A percentile compares a stretch with the other conserved stretches of the same genome.
Conservation (phyloP, 2,113 vertebrate species). For the Pithys albifrons region DNA sequence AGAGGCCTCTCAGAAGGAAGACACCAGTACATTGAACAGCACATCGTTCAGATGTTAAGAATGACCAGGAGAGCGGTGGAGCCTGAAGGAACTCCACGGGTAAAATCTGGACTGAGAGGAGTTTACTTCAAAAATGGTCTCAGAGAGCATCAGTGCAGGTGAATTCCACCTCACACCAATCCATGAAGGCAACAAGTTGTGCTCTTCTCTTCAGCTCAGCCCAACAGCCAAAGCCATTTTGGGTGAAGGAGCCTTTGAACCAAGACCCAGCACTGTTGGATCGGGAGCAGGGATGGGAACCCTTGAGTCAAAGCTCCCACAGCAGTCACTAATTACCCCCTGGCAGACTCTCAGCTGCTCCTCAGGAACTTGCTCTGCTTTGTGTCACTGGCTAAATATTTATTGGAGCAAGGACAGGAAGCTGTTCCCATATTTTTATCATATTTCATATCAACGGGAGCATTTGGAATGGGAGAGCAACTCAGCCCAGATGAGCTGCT, state of each 20-base stretch:
- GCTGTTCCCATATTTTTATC: not conserved
- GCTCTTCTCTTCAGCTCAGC: not conserved
- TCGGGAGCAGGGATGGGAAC: not conserved
- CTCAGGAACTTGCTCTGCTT: constrained; percentile 21
- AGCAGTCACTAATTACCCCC: constrained; percentile 18
- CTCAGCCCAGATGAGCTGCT: not conserved
- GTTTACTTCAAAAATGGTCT: not conserved
- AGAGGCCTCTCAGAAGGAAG: not conserved
- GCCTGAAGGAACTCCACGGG: not conserved
- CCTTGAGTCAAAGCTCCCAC: not conserved
- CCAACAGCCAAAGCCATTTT: not conserved
- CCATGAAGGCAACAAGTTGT: not conserved
- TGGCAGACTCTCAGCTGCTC: constrained; percentile 40
- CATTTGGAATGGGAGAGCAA: not conserved
- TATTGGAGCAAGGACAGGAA: constrained; percentile 7
- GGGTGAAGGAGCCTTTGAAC: not conserved
- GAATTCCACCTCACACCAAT: not conserved
- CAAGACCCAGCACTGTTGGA: not conserved
- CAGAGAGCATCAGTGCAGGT: not conserved
- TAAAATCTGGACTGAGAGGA: not conserved
- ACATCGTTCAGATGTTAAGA: not conserved
- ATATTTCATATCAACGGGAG: not conserved
- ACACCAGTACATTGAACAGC: not conserved
- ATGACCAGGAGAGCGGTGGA: accelerated
- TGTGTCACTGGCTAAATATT: constrained; percentile 34